Base-by-base conservation (phyloP, 2,113 vertebrate genomes). In the Lepisosteus osseus region DNA sequence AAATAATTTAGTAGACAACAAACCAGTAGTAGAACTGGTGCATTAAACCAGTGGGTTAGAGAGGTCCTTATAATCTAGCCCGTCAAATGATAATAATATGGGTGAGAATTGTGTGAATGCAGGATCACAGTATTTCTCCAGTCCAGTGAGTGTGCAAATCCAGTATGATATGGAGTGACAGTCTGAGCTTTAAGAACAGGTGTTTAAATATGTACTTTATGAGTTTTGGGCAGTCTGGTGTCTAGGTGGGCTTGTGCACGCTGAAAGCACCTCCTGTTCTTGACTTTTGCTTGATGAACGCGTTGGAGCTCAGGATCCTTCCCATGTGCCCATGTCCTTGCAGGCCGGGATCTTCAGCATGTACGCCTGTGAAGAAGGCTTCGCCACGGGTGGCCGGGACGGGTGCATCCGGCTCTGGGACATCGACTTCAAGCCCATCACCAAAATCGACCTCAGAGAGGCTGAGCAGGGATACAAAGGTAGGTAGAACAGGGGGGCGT, bases 271-370 rank as follows among this genome's bases (percentile, higher is more conserved):
- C 29, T 29, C 29, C 29, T 29, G 29, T 29, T 29, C 29, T 29
- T 29, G 29, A 29, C 29, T 29, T 29, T 29, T n/a, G 11, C 12
- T 59, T n/a, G 9, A 3, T 3, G 29, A n/a, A 59, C 14, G 57
- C 3, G 57, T 14, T n/a, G 57, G 57, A n/a, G n/a, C 9, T 59
- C n/a, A 6, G 57, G 14, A 6, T 9, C 47, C 47, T 2, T 51
- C 47, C 47, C 47, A 5, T 14, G 66, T 40, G 17, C 17, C 0
- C 74, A 29, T 67, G 47, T 6, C 47, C 79, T 71, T 64, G 85
- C 84, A 98, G 97, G 96, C 97, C 17, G 97, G 97, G 80, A 98
- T 99, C 88, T 99, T 99, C 80, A 99, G 96, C 80, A 95, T 99
- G 95, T 96, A 98, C 45, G 88, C 92, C 5, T 96, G 95, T 66